Conservation (phyloP, 2,113 vertebrate genomes). For the Phrynosoma platyrhinos region DNA sequence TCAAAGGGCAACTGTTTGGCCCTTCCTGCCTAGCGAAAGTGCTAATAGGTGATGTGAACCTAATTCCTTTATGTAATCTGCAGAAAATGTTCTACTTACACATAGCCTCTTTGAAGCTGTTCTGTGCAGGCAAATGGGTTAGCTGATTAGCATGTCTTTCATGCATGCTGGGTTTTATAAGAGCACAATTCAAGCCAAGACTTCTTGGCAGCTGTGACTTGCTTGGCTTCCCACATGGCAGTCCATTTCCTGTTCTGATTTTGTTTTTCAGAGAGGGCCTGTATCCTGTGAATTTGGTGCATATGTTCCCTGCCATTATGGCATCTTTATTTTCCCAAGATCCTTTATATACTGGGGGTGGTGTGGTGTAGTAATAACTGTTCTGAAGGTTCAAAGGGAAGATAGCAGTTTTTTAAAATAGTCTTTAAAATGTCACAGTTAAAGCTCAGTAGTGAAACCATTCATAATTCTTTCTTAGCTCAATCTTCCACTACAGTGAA, state of each 20-base stretch:
- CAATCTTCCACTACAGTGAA: background rate
- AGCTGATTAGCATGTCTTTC: constrained; percentile 61
- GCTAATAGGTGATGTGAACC: constrained; percentile 20
- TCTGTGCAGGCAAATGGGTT: constrained; percentile 49
- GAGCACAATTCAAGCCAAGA: constrained; percentile 42
- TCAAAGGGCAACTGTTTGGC: constrained; percentile 18
- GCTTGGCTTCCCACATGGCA: constrained; percentile 48
- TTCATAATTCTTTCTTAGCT: constrained; percentile 27
- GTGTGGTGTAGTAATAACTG: constrained; percentile 5
- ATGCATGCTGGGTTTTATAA: constrained; percentile 50
- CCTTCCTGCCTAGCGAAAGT: constrained; percentile 36
- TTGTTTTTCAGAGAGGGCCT: constrained; percentile 47
- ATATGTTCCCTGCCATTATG: constrained; percentile 42
- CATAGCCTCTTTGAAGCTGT: constrained; percentile 55
- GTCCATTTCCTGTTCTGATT: background rate
- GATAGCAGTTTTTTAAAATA: constrained; percentile 30
- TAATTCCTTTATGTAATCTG: constrained; percentile 43
- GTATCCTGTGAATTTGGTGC: background rate
- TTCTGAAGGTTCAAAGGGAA: constrained; percentile 29
- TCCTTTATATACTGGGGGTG: constrained; percentile 3
- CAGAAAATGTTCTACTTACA: constrained; percentile 46
- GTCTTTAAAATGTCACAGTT: constrained; percentile 20
- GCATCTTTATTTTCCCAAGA: constrained; percentile 1
- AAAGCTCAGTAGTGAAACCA: background rate
- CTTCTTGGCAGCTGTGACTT: constrained; percentile 50